A percentile compares a stretch with the other conserved stretches of the same genome.
Evolutionary conservation across 2,888 invertebrate genomes (phyloP).

Genomic region (Furcula furcula): DNA sequence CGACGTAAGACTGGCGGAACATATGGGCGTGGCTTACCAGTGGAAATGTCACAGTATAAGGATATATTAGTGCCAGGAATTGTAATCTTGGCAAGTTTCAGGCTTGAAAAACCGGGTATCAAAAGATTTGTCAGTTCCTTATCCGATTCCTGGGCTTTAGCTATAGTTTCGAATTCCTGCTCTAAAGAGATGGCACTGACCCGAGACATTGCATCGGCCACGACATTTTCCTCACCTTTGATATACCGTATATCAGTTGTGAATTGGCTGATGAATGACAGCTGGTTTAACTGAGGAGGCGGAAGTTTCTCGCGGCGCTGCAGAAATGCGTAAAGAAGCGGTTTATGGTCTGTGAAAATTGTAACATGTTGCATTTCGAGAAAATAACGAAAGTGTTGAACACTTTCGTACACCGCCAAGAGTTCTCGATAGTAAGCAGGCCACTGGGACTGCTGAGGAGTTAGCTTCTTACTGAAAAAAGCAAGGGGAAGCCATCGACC

Average conservation of each 20-base stretch:
- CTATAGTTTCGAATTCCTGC: not conserved
- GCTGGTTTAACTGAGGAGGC: conserved; percentile 15
- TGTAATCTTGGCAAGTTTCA: not conserved
- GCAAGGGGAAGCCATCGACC: conserved; percentile 10
- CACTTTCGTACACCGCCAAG: no score
- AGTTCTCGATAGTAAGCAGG: conserved; percentile 17
- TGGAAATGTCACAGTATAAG: not conserved
- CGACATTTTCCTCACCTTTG: conserved; percentile 22
- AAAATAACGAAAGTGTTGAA: conserved; percentile 13
- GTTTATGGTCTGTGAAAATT: conserved; percentile 21
- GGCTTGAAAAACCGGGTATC: no score
- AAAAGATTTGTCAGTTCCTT: not conserved
- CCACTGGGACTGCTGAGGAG: conserved; percentile 4
- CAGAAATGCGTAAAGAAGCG: conserved; percentile 16
- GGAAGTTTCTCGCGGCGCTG: conserved; percentile 14
- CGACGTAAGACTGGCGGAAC: not conserved
- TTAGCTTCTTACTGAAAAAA: conserved; percentile 16
- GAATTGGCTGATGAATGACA: conserved; percentile 24
- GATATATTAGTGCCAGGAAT: not conserved
- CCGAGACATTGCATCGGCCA: conserved; percentile 28
- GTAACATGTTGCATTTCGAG: conserved; percentile 9
- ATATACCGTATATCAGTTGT: conserved; percentile 26
- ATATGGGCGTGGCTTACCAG: not conserved
- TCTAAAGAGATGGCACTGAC: conserved; percentile 15
- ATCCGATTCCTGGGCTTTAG: not conserved